Evolutionary conservation across 2,888 invertebrate genomes (phyloP).

Genomic region (Suillia variegata): DNA sequence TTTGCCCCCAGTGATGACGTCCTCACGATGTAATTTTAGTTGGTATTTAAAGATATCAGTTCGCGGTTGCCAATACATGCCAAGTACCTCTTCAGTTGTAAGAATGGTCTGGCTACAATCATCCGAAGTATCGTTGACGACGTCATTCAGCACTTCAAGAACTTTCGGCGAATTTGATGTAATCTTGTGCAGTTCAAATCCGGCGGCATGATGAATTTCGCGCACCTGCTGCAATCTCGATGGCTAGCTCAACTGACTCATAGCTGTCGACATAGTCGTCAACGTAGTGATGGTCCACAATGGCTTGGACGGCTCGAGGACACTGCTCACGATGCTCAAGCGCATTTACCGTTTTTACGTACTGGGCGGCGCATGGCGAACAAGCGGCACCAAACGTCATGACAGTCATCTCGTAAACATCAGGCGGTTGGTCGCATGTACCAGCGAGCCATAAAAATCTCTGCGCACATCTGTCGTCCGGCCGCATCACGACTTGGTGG

Average conservation of each 20-base stretch:
- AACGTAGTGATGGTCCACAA: constrained; percentile 22
- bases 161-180: constrained; percentile 14
- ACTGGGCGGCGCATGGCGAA: constrained; percentile 31
- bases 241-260: constrained; percentile 2
- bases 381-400: constrained; percentile 36
- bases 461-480: constrained; percentile 25
- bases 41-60: constrained; percentile 26
- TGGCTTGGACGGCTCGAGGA: constrained; percentile 20
- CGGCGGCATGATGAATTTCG: constrained; percentile 11
- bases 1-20: not conserved
- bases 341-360: constrained; percentile 29
- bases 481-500: constrained; percentile 32
- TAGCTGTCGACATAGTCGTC: constrained; percentile 28
- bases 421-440: not conserved
- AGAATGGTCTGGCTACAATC: no score
- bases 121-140: not conserved
- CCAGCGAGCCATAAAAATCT: constrained; percentile 13
- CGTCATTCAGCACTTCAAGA: not conserved
- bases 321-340: constrained; percentile 11
- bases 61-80: constrained; percentile 27
- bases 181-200: constrained; percentile 17
- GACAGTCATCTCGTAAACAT: constrained; percentile 10
- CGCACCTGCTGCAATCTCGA: no score
- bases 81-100: constrained; percentile 25
- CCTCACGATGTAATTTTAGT: constrained; percentile 8